phyloP scores from a whole-genome alignment of 2,797 vertebrate species.

The Melanotaenia maccullochi region DNA sequence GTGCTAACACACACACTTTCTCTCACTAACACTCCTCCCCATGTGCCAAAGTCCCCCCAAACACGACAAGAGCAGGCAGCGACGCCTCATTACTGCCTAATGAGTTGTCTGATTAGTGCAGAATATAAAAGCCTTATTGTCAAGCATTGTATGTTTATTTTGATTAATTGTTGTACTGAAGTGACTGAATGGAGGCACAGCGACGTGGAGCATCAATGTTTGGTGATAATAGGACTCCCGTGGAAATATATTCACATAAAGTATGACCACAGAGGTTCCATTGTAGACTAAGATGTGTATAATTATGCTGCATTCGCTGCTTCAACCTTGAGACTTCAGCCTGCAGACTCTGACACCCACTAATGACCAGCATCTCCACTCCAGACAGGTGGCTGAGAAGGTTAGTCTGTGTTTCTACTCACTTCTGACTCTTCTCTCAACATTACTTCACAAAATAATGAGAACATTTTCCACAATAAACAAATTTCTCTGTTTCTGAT shows the following conservation, averaged over 20 bases:
- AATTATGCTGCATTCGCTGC: conserved; percentile 4
- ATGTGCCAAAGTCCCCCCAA: conserved; percentile 70
- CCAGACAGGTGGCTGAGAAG: conserved; percentile 25
- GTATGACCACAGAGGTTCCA: conserved; percentile 9
- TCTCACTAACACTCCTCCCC: conserved; percentile 54
- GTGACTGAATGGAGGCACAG: conserved; percentile 72
- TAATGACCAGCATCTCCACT: conserved; percentile 20
- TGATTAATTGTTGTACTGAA: conserved; percentile 83
- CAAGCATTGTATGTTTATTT: conserved; percentile 80
- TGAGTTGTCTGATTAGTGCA: conserved; percentile 82
- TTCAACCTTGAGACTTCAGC: conserved; percentile 3
- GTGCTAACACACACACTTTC: conserved; percentile 32
- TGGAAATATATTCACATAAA: conserved; percentile 38
- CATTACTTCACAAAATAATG: conserved; percentile 26
- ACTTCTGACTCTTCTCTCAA: conserved; percentile 14
- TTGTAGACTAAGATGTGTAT: conserved; percentile 4
- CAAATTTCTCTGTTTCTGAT: background rate
- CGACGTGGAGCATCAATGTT: conserved; percentile 67
- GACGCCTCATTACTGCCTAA: conserved; percentile 82
- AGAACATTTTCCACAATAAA: conserved; percentile 13
- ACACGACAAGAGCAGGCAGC: conserved; percentile 75
- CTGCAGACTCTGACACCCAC: conserved; percentile 10
- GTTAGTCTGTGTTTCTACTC: background rate
- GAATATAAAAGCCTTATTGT: conserved; percentile 82
- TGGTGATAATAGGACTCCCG: conserved; percentile 63